These are phyloP conservation scores for Isurus oxyrinchus DNA, from an alignment of 2,113 vertebrate genomes.

Conservation along the genomic window DNA sequence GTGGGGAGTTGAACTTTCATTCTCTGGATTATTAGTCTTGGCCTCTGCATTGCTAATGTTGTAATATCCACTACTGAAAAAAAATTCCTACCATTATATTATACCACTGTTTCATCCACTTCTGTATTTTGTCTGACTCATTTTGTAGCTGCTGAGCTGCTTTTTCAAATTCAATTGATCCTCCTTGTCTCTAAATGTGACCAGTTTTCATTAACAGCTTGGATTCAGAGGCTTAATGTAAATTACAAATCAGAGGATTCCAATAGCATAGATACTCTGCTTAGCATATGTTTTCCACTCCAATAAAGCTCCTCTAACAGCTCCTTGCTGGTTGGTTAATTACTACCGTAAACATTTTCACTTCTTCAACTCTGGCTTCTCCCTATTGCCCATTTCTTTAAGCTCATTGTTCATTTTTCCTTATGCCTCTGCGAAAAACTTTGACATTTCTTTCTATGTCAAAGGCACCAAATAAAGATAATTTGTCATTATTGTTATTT, in stretches of 20 bases:
- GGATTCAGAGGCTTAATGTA: too few species aligned
- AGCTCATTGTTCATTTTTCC: neutral
- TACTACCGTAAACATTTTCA: neutral
- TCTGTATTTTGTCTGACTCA: neutral
- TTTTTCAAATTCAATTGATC: neutral
- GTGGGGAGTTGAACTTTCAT: too few species aligned
- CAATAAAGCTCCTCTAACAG: neutral
- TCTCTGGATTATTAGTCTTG: too few species aligned
- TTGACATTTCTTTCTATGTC: neutral
- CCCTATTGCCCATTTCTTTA: neutral
- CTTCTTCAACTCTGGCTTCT: neutral
- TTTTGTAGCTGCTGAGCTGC: neutral
- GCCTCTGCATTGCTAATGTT: too few species aligned
- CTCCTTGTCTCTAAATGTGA: neutral
- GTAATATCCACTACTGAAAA: too few species aligned
- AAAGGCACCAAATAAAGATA: neutral
- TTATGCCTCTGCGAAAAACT: neutral
- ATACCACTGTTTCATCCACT: neutral
- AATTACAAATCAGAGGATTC: neutral
- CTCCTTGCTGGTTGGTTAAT: neutral
- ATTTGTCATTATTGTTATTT: neutral
- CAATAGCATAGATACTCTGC: neutral
- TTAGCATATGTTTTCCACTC: neutral
- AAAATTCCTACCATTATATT: neutral
- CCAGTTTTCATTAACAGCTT: neutral